A percentile compares a stretch with the other conserved stretches of the same genome.
These are phyloP conservation scores for Echinarachnius parma DNA, from an alignment of 53 echinoderm and acorn worm genomes.

Conservation along the genomic window DNA sequence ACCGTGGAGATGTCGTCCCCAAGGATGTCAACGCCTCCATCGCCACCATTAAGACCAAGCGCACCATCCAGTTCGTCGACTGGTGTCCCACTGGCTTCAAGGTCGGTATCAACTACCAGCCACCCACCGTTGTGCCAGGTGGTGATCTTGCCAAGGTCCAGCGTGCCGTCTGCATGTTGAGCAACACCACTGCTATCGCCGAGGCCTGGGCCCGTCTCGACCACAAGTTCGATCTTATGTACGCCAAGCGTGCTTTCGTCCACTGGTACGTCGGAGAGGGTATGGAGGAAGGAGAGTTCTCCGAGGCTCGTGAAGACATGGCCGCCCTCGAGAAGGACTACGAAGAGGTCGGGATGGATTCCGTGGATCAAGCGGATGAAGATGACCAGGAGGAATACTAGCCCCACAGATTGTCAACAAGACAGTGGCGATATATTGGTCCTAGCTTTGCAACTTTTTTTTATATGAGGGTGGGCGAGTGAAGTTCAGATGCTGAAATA, in stretches of 20 bases:
- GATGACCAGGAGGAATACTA: constrained; percentile 25
- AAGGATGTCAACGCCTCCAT: constrained; percentile 98
- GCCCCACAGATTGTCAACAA: too few species aligned
- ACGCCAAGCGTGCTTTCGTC: constrained; percentile 97
- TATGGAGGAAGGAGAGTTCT: constrained; percentile 98
- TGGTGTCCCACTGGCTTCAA: constrained; percentile 99
- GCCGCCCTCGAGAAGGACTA: constrained; percentile 88
- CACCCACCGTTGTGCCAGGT: constrained; percentile 96
- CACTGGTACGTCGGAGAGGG: constrained; percentile 99
- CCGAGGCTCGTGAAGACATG: constrained; percentile 83
- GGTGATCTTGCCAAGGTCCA: constrained; percentile 99
- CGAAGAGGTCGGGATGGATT: constrained; percentile 76
- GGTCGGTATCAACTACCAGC: constrained; percentile 99
- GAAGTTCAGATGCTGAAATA: too few species aligned
- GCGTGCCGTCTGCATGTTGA: constrained; percentile 97
- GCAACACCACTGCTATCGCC: constrained; percentile 95
- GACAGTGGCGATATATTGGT: too few species aligned
- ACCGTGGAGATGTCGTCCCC: constrained; percentile 88
- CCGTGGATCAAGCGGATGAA: too few species aligned
- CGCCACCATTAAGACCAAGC: constrained; percentile 97
- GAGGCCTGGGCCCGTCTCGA: constrained; percentile 98
- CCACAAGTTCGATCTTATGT: constrained; percentile 98
- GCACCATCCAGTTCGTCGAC: constrained; percentile 98
- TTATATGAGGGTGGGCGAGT: too few species aligned
- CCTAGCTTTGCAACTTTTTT: too few species aligned